Conservation (phyloP, 2,113 vertebrate genomes). For the Astatoreochromis straeleni region DNA sequence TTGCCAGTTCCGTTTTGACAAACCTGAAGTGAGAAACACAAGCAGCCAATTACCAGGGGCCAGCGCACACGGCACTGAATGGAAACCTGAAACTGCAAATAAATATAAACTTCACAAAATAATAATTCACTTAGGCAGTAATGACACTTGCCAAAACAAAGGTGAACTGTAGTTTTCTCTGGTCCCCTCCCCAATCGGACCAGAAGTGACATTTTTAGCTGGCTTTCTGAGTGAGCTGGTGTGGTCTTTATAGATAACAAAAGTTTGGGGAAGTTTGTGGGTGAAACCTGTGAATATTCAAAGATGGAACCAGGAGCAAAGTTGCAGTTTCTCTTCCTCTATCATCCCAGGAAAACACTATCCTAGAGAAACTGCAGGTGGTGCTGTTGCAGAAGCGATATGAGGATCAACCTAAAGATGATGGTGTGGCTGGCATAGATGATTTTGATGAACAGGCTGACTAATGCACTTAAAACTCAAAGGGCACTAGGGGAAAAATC, state of each 20-base stretch:
- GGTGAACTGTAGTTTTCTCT: not conserved
- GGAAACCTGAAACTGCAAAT: not conserved
- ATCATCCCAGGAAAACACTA: not conserved
- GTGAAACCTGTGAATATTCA: not conserved
- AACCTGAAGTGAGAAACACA: not conserved
- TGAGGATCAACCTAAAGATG: not conserved
- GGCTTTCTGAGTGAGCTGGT: not conserved
- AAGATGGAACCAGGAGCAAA: not conserved
- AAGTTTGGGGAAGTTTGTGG: not conserved
- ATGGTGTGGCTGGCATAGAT: not conserved
- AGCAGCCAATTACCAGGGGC: not conserved
- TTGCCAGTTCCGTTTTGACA: not conserved
- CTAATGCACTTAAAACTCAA: not conserved
- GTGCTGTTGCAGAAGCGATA: not conserved
- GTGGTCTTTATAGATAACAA: not conserved
- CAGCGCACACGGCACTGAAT: accelerated
- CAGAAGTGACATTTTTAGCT: not conserved
- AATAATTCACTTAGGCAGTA: not conserved
- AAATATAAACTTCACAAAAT: not conserved
- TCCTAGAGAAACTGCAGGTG: not conserved
- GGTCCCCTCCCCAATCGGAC: not conserved
- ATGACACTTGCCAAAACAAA: not conserved
- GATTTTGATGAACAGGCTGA: not conserved
- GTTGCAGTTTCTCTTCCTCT: not conserved
- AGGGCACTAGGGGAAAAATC: not conserved